These are phyloP conservation scores for Cremastobaeus sp. DNA, from an alignment of 2,888 invertebrate species.

Conservation along the genomic window DNA sequence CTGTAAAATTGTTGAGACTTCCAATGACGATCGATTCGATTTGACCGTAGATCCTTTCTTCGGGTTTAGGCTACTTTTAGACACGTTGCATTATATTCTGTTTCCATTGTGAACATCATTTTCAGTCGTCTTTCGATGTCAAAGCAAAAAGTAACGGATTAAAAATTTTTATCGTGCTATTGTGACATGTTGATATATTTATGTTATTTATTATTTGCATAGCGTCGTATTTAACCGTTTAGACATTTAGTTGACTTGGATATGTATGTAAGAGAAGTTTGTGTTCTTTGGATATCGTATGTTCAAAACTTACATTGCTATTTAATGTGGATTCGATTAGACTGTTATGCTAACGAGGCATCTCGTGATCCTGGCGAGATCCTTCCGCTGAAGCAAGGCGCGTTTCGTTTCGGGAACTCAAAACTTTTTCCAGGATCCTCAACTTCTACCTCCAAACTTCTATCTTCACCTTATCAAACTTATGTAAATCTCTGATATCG, in stretches of 20 bases:
- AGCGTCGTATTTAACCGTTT: conserved; percentile 36
- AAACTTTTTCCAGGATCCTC: conserved; percentile 42
- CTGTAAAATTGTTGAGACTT: conserved; percentile 27
- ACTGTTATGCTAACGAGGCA: conserved; percentile 13
- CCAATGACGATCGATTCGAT: conserved; percentile 33
- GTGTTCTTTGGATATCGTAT: conserved; percentile 44
- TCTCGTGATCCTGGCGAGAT: conserved; percentile 49
- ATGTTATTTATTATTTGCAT: conserved; percentile 44
- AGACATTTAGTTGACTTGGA: conserved; percentile 29
- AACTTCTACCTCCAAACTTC: conserved; percentile 57
- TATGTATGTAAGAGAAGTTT: conserved; percentile 19
- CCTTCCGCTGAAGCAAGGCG: conserved; percentile 14
- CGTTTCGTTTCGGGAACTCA: conserved; percentile 31
- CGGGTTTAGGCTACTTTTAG: conserved; percentile 20
- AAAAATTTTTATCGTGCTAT: conserved; percentile 18
- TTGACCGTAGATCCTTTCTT: conserved; percentile 30
- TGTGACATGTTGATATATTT: conserved; percentile 24
- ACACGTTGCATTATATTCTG: conserved; percentile 14
- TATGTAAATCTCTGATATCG: conserved; percentile 9
- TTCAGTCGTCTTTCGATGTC: conserved; percentile 14
- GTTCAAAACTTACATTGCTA: conserved; percentile 37
- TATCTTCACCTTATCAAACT: conserved; percentile 46
- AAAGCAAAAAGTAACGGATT: conserved; percentile 1
- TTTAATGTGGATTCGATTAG: conserved; percentile 37
- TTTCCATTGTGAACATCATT: conserved; percentile 13